Evolutionary conservation across 2,113 vertebrate genomes (phyloP), one percentile per base, ranked within the genome.

Genomic region (Gadus chalcogrammus): DNA sequence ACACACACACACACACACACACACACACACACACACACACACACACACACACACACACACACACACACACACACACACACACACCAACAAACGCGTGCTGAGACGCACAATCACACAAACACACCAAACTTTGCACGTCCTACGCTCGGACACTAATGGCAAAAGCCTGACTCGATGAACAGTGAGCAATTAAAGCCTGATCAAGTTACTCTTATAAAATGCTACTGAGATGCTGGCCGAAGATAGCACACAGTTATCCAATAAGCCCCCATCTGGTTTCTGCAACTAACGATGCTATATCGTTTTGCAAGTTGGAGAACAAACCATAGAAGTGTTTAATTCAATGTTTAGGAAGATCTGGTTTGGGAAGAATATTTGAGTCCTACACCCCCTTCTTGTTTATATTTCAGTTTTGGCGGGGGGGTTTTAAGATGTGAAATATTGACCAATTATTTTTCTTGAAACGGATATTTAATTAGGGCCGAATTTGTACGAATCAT

Each of bases 161-260:
- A 89, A 83, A 80, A 74, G 71, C 68, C 82, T 88, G 87, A 85
- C 80, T 85, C 69, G 67, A 83, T 82, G 79, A 79, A 74, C 85
- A 82, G 88, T 64, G 6, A 74, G 80, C 83, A 76, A 77, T 76
- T 76, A 65, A 79, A 85, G 68, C 75, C 75, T 76, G 69, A 87
- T 91, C 82, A 85, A 76, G 85, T 91, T 89, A 77, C 86, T 72
- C 53, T 35, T 84, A 42, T 65, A 56, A 69, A 74, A 77, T 13
- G 2, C 31, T 70, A 72, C 80, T 61, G 68, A 84, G 71, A 74
- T 35, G 76, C 72, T 82, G 80, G 75, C 72, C 73, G 61, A 16
- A 17, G 70, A 79, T 61, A 1, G 18, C 65, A 62, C 52, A 67
- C 64, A 48, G 76, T 52, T 65, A 77, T 61, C 35, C 15, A 28